These are phyloP conservation scores for Myotis davidii DNA, from an alignment of 2,113 vertebrate genomes.

Conservation along the genomic window DNA sequence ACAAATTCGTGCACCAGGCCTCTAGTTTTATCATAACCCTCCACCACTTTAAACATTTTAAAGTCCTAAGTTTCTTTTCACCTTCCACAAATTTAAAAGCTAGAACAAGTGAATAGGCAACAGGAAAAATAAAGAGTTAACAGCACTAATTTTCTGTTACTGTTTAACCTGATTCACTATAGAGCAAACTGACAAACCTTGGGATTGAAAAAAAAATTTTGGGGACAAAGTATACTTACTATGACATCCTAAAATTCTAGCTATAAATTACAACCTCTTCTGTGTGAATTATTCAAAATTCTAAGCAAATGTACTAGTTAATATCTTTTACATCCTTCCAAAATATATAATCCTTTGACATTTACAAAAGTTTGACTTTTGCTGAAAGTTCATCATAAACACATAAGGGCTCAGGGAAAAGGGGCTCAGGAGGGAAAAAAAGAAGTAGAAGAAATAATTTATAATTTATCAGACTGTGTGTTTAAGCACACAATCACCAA, in stretches of 20 bases:
- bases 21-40: background rate
- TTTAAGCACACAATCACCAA: background rate
- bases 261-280: background rate
- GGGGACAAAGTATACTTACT: background rate
- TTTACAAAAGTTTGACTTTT: conserved; percentile 14
- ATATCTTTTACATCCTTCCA: background rate
- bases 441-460: background rate
- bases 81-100: background rate
- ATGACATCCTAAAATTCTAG: background rate
- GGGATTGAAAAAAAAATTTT: background rate
- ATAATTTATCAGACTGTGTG: background rate
- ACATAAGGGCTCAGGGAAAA: background rate
- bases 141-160: background rate
- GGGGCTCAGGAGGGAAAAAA: background rate
- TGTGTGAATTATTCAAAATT: background rate
- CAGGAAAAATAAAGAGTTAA: background rate
- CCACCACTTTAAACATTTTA: background rate
- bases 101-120: background rate
- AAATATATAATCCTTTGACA: background rate
- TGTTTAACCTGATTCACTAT: background rate
- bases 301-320: background rate
- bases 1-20: no score
- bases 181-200: background rate
- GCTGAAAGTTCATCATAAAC: background rate
- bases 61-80: conserved; percentile 7